phyloP scores from a whole-genome alignment of 2,888 invertebrate species.

The Netelia inedita region DNA sequence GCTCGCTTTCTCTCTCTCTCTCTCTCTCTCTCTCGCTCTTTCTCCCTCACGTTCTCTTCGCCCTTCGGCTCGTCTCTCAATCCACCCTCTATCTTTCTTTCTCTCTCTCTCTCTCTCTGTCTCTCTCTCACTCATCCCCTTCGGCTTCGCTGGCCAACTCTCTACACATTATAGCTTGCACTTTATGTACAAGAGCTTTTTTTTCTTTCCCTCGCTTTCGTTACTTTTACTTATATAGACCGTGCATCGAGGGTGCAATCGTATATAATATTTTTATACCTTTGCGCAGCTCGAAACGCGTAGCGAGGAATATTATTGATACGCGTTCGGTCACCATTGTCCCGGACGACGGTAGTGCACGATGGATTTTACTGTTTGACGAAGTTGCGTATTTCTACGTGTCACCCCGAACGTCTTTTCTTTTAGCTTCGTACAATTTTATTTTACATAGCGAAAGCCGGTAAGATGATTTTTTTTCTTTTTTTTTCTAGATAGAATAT shows the following conservation, averaged over 20 bases:
- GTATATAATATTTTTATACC: constrained; percentile 12
- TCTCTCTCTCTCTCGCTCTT: constrained; percentile 36
- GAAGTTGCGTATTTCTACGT: neutral
- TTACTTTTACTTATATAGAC: constrained; percentile 8
- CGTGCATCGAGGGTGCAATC: constrained; percentile 7
- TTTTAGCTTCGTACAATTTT: constrained; percentile 1
- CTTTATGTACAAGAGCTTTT: constrained; percentile 51
- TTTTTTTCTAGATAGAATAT: neutral
- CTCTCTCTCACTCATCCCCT: constrained; percentile 17
- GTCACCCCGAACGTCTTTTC: neutral
- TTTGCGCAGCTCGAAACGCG: constrained; percentile 4
- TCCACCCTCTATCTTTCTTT: neutral
- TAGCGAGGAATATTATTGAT: constrained; percentile 39
- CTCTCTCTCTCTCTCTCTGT: constrained; percentile 37
- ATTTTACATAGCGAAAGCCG: neutral
- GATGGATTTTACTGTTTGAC: constrained; percentile 32
- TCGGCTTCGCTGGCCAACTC: constrained; percentile 40
- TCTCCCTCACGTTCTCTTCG: neutral
- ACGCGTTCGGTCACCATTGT: constrained; percentile 30
- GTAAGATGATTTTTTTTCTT: neutral
- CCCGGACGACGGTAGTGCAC: constrained; percentile 12
- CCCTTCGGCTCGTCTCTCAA: constrained; percentile 28
- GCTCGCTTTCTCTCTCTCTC: constrained; percentile 35
- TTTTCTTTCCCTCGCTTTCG: constrained; percentile 28
- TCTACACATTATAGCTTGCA: constrained; percentile 40